phyloP scores from a whole-genome alignment of 2,113 vertebrate genomes.

The Alethe diademata region DNA sequence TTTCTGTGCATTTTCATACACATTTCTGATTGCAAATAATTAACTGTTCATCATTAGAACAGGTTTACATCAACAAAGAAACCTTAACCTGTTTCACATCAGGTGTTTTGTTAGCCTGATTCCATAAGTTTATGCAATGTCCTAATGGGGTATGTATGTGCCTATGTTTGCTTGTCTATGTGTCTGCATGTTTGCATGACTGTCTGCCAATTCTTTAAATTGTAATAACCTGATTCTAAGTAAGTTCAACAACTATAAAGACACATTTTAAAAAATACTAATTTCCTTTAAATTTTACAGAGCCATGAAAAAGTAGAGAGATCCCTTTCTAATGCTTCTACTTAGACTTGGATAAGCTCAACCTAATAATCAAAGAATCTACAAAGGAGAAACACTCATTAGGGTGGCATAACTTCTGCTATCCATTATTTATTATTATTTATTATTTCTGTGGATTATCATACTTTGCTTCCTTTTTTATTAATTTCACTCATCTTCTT shows the following conservation, averaged over 20 bases:
- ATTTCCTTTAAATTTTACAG: not conserved
- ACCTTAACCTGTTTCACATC: not conserved
- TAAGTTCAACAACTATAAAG: not conserved
- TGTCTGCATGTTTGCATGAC: not conserved
- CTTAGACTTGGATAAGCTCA: not conserved
- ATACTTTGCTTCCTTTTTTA: not conserved
- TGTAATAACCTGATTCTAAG: not conserved
- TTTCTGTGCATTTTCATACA: not conserved
- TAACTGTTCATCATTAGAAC: not conserved
- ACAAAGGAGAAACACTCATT: not conserved
- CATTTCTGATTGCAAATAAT: not conserved
- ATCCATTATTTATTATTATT: no score
- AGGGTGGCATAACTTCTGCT: not conserved
- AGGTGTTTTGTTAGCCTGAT: not conserved
- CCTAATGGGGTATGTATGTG: rapidly evolving
- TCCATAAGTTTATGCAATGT: not conserved
- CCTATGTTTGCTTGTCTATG: rapidly evolving
- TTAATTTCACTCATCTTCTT: not conserved
- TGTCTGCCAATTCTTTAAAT: not conserved
- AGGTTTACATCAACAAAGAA: not conserved
- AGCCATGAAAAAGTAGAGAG: not conserved
- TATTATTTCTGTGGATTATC: not conserved
- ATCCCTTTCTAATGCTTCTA: not conserved
- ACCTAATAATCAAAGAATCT: not conserved
- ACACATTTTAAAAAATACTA: not conserved